Base-by-base conservation (phyloP, 53 echinoderm and acorn worm species). In the Holothuria scabra region DNA sequence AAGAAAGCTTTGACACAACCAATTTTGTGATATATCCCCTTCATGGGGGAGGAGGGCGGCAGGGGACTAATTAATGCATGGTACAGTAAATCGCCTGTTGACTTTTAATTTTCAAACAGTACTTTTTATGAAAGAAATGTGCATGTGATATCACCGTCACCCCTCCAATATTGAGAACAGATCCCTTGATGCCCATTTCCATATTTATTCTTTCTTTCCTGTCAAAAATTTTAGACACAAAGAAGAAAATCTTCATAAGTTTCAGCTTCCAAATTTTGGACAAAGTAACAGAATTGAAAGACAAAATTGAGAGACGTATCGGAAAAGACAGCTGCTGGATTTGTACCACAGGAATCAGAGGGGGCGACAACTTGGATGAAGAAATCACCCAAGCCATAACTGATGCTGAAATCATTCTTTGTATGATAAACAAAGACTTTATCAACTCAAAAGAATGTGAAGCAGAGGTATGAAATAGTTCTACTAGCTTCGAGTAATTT, bases 231-330 rank as follows among this genome's bases (percentile, higher is more conserved):
- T 28, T 59, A 78, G 78, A 57, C 24, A 14, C 32, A 32, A 24
- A 78, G 31, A 28, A 78, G 32, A 78, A 78, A 78, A 56, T 78
- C 18, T 78, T 78, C 59, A 78, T 78, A 25, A 78, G 78, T 30
- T 78, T 78, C 19, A 57, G 29, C 16, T 57, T 57, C 29, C 58
- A 57, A 26, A 30, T 29, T 30, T 26, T 56, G 59, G 30, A 58
- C 0, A 16, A 58, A 28, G 58, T 33, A 24, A 29, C 28, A 26
- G 78, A 13, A 57, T 22, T 78, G 23, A 57, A 57, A 14, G 28
- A 56, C 14, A 56, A 20, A 59, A 78, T 78, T 26, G 78, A 78
- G 58, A 16, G 20, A 30, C 2, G 0, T 14, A 21, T 78, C 25
- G 78, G 78, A 28, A 29, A 30, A 23, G 78, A 56, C 20, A 78